Conservation (phyloP, 1,140 invertebrate species). For the Bombus waltoni region DNA sequence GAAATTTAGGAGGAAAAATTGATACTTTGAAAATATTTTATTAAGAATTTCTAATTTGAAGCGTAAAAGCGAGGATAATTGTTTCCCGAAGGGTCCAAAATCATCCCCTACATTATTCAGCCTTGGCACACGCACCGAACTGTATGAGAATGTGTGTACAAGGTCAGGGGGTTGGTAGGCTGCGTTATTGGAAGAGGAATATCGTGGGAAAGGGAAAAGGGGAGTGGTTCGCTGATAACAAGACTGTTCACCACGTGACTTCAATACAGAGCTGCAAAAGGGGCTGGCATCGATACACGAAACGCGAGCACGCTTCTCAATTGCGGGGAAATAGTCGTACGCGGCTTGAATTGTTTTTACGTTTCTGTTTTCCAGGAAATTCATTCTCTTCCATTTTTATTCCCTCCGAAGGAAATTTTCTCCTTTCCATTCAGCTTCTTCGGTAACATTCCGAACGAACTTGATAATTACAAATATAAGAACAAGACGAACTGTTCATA, state of each 20-base stretch:
- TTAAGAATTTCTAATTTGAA: background rate
- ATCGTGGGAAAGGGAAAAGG: conserved; percentile 21
- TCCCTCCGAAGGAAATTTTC: background rate
- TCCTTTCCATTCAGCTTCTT: background rate
- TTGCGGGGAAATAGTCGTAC: conserved; percentile 64
- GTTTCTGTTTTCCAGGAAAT: background rate
- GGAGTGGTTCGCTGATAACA: conserved; percentile 64
- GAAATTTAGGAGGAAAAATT: background rate
- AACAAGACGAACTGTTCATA: too few relatives aligned
- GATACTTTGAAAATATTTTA: background rate
- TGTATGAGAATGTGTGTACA: conserved; percentile 30
- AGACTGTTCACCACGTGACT: conserved; percentile 67
- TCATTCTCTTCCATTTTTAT: background rate
- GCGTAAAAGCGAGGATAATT: background rate
- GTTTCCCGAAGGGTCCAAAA: background rate
- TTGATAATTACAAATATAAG: background rate
- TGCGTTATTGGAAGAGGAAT: conserved; percentile 53
- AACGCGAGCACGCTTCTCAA: conserved; percentile 61
- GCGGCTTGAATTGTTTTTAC: conserved; percentile 30
- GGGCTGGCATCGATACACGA: conserved; percentile 61
- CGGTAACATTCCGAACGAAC: background rate
- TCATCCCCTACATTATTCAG: background rate
- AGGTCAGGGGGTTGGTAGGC: conserved; percentile 16
- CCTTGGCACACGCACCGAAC: background rate
- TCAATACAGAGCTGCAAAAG: conserved; percentile 55